phyloP scores from a whole-genome alignment of 1,140 invertebrate genomes.

The Plodia interpunctella region DNA sequence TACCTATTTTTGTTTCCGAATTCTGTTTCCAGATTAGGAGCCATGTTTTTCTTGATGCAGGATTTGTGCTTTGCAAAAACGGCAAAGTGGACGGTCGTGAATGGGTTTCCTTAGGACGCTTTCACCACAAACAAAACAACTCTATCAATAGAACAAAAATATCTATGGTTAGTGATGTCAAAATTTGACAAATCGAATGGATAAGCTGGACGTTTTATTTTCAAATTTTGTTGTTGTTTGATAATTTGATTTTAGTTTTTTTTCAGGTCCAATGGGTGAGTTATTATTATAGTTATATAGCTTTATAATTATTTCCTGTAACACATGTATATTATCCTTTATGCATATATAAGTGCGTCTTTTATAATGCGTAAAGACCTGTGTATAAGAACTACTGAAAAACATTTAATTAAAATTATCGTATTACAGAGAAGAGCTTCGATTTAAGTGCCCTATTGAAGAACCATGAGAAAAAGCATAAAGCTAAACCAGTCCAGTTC shows the following conservation, averaged over 20 bases:
- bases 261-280: constrained; percentile 56
- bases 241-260: constrained; percentile 28
- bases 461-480: constrained; percentile 53
- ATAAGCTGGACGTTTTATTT: constrained; percentile 27
- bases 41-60: too few relatives aligned
- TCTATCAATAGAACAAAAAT: too few relatives aligned
- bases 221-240: constrained; percentile 32
- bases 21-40: too few relatives aligned
- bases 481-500: constrained; percentile 50
- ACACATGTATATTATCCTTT: neutral
- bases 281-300: neutral
- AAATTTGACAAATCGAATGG: constrained; percentile 6
- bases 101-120: too few relatives aligned
- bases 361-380: too few relatives aligned
- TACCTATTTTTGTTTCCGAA: too few relatives aligned
- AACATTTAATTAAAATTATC: too few relatives aligned
- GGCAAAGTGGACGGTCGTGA: too few relatives aligned
- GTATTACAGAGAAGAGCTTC: constrained; percentile 51
- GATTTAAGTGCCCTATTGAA: constrained; percentile 46
- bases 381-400: too few relatives aligned
- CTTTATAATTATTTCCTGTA: neutral
- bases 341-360: too few relatives aligned
- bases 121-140: too few relatives aligned
- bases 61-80: too few relatives aligned
- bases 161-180: neutral